These are phyloP conservation scores for Synchiropus splendidus DNA, from an alignment of 2,113 vertebrate species.

Conservation along the genomic window DNA sequence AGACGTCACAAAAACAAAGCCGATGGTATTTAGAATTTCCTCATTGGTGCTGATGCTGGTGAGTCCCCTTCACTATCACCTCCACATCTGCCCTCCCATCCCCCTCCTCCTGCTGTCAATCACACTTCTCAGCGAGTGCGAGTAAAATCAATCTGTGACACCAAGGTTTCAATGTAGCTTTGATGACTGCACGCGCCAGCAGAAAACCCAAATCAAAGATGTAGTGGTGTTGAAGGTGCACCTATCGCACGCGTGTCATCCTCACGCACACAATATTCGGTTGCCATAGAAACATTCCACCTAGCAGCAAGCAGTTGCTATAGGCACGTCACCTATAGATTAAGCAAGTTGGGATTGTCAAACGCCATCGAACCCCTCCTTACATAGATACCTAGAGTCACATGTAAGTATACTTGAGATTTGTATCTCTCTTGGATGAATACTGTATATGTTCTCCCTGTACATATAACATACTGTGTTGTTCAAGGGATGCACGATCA, in stretches of 20 bases:
- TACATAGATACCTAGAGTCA: too few relatives aligned
- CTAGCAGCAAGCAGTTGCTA: slow-evolving; percentile 35
- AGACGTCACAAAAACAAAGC: too few relatives aligned
- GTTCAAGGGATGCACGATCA: too few relatives aligned
- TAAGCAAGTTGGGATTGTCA: neutral
- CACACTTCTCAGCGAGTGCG: slow-evolving; percentile 2
- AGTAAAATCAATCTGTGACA: neutral
- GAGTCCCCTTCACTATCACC: neutral
- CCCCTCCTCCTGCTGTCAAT: neutral
- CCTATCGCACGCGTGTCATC: slow-evolving; percentile 28
- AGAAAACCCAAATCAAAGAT: neutral
- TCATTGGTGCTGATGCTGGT: too few relatives aligned
- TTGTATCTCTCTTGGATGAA: too few relatives aligned
- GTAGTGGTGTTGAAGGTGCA: neutral
- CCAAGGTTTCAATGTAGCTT: too few relatives aligned
- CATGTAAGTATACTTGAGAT: too few relatives aligned
- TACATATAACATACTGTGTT: too few relatives aligned
- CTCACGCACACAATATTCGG: slow-evolving; percentile 36
- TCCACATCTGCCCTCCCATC: neutral
- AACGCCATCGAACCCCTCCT: neutral
- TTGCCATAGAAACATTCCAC: slow-evolving; percentile 55
- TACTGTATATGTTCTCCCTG: too few relatives aligned
- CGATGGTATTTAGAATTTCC: too few relatives aligned
- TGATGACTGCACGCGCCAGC: too few relatives aligned
- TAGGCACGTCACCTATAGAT: slow-evolving; percentile 41